Conservation (phyloP, 1,140 invertebrate species). For the Monomorium pharaonis region DNA sequence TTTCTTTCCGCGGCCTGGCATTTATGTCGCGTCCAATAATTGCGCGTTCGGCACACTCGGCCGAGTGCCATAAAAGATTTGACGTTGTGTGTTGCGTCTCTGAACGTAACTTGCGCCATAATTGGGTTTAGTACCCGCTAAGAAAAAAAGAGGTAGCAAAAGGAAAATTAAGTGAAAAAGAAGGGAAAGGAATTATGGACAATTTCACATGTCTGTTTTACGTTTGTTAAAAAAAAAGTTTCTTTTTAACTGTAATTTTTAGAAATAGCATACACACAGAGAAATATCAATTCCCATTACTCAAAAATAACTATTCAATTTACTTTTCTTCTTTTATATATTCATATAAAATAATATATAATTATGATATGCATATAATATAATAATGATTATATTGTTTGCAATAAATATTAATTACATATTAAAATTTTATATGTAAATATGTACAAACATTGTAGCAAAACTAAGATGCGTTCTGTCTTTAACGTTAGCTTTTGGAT, state of each 20-base stretch:
- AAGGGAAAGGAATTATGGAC: background rate
- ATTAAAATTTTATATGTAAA: too few relatives aligned
- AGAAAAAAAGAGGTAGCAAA: background rate
- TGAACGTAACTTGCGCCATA: conserved; percentile 39
- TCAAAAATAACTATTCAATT: too few relatives aligned
- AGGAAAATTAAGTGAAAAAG: background rate
- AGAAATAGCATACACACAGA: too few relatives aligned
- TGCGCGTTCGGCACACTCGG: conserved; percentile 56
- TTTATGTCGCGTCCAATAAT: conserved; percentile 72
- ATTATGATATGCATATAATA: too few relatives aligned
- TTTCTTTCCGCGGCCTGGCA: conserved; percentile 54
- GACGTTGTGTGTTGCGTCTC: background rate
- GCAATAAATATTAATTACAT: too few relatives aligned
- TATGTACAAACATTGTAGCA: too few relatives aligned
- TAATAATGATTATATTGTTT: too few relatives aligned
- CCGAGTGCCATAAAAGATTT: conserved; percentile 56
- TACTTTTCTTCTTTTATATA: too few relatives aligned
- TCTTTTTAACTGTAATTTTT: background rate
- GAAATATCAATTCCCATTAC: too few relatives aligned
- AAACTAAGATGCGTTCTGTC: too few relatives aligned
- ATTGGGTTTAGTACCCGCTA: conserved; percentile 23
- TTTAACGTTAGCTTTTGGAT: too few relatives aligned
- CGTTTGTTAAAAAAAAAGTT: background rate
- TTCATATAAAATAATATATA: too few relatives aligned
- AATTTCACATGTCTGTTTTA: background rate